Base-by-base conservation (phyloP, 1,140 invertebrate species). In the Aporrectodea caliginosa region DNA sequence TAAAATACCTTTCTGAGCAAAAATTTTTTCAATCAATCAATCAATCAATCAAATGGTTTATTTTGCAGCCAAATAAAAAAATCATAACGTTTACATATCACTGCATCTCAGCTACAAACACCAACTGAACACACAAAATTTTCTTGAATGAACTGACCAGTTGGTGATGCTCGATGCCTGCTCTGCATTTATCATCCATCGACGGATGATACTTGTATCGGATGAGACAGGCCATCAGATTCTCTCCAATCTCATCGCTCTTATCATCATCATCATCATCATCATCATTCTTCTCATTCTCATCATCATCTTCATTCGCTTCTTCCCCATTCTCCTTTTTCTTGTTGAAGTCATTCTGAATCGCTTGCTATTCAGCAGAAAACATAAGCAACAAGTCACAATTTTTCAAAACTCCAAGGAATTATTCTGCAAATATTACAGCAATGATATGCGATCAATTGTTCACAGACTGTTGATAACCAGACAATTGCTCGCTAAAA, bases 161-260 rank as follows among this genome's bases (percentile, higher is more conserved):
- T 84, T 92, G 91, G 82, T 91, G 91, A 90, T 99, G 97, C 88
- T 99, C 96, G 33, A 99, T 93, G 79, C 95, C 95, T 32, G 94
- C 93, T 82, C 93, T 91, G 89, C 98, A 99, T 87, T 97, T 96
- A 1, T 91, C 76, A 90, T 86, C 85, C 88, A 91, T 91, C 68
- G 90, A 88, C 1, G 92, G 90, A 83, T 96, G 92, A 88, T 96
- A 95, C 90, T 99, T 99, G 84, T 97, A 93, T 78, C 92, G 90
- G 78, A 99, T 95, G 1, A 99, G 90, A 88, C 97, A 99, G 71
- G 97, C 93, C 92, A 99, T 93, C 81, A 98, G 92, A 82, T 97
- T 90, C 30, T 88, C 90, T 80, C 91, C 87, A 79, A 90, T 88
- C 85, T 94, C 92, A 82, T 94, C 93, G 22, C 22, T 22, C 22